These are phyloP conservation scores for Diorhabda carinulata DNA, from an alignment of 1,140 invertebrate species.

Conservation along the genomic window DNA sequence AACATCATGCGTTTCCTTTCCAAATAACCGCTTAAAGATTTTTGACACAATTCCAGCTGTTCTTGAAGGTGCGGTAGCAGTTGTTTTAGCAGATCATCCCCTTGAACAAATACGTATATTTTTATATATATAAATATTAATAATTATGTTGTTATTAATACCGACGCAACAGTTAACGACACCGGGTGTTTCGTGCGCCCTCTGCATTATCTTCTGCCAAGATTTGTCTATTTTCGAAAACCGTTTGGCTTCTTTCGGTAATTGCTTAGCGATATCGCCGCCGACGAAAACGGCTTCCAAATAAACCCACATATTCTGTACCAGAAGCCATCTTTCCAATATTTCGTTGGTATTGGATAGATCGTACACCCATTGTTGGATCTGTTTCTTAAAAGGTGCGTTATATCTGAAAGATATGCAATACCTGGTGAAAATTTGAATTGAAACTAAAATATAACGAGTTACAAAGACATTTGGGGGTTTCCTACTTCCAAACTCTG, in stretches of 20 bases:
- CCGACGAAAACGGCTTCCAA: conserved; percentile 97
- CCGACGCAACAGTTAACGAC: conserved; percentile 95
- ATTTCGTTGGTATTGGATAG: conserved; percentile 96
- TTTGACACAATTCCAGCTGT: conserved; percentile 94
- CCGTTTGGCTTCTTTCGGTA: conserved; percentile 90
- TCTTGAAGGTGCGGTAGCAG: conserved; percentile 93
- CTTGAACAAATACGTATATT: conserved; percentile 12
- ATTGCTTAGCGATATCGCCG: conserved; percentile 95
- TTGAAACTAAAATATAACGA: no score
- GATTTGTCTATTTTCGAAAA: conserved; percentile 97
- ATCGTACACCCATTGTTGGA: conserved; percentile 93
- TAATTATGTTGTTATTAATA: neutral
- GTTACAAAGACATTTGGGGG: no score
- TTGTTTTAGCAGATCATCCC: conserved; percentile 86
- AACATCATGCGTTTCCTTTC: conserved; percentile 96
- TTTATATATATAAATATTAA: neutral
- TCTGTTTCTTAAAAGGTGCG: conserved; percentile 92
- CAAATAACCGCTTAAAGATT: conserved; percentile 92
- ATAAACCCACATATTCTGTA: conserved; percentile 99
- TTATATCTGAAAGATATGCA: conserved; percentile 69
- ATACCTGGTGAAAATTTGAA: no score
- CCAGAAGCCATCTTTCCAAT: conserved; percentile 90
- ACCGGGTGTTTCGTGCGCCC: conserved; percentile 90
- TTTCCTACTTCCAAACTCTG: no score
- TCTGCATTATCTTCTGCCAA: conserved; percentile 97